These are phyloP conservation scores for Artemia franciscana DNA, from an alignment of 1,140 invertebrate genomes.

Conservation along the genomic window DNA sequence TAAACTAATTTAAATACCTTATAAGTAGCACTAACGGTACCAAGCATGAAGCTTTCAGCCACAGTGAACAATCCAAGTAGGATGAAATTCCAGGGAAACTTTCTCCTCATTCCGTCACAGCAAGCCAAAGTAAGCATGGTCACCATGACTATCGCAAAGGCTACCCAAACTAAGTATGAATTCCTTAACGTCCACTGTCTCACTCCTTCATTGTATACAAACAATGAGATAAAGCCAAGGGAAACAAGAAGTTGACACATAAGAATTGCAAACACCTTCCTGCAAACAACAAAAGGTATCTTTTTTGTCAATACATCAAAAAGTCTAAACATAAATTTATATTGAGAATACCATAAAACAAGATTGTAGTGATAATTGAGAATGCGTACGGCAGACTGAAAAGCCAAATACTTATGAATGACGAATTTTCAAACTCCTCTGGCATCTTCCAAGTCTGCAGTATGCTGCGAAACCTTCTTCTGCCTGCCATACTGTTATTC, in stretches of 20 bases:
- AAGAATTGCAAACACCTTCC: slow-evolving; percentile 30
- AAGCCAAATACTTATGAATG: no score
- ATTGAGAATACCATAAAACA: no score
- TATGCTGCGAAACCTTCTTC: no score
- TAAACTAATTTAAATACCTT: slow-evolving; percentile 6
- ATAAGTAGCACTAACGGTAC: slow-evolving; percentile 21
- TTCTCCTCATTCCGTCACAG: slow-evolving; percentile 24
- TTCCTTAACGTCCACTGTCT: slow-evolving; percentile 14
- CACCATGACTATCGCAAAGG: slow-evolving; percentile 18
- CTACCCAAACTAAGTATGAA: slow-evolving; percentile 16
- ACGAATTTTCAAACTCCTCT: no score
- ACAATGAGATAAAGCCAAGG: slow-evolving; percentile 24
- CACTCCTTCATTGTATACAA: slow-evolving; percentile 24
- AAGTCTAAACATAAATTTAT: no score
- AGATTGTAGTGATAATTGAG: no score
- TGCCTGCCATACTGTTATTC: no score
- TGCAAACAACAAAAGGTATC: slow-evolving; percentile 5
- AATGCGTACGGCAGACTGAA: no score
- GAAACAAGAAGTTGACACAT: slow-evolving; percentile 27
- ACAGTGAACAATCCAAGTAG: slow-evolving; percentile 25
- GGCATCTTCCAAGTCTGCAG: no score
- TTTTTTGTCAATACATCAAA: no score
- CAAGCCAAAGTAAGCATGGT: slow-evolving; percentile 25
- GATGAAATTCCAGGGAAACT: slow-evolving; percentile 26
- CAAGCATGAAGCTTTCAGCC: slow-evolving; percentile 51